A percentile compares a stretch with the other conserved stretches of the same genome.
Conservation (phyloP, 2,888 invertebrate species). For the Drosophila sordidula region DNA sequence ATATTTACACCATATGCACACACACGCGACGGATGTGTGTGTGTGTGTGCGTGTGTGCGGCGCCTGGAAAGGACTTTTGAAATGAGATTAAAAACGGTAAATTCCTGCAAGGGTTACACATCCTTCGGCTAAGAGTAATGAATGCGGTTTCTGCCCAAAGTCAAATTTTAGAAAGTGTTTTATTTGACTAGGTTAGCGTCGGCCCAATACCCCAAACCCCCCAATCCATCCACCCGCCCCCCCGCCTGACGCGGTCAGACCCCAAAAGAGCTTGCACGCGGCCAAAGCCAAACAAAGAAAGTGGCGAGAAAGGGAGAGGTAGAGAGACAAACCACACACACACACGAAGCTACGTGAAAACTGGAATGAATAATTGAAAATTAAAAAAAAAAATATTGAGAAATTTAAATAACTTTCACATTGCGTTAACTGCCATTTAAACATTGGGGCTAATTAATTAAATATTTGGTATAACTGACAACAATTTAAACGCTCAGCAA, state of each 20-base stretch:
- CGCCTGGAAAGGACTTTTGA: conserved; percentile 70
- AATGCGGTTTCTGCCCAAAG: conserved; percentile 82
- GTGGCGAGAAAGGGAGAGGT: not conserved
- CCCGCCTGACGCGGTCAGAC: conserved; percentile 14
- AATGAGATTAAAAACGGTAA: conserved; percentile 81
- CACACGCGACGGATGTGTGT: conserved; percentile 19
- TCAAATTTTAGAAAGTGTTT: conserved; percentile 81
- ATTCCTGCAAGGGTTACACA: conserved; percentile 77
- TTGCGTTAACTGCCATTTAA: not conserved
- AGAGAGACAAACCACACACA: too few species aligned
- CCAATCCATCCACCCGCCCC: not conserved
- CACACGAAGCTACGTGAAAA: too few species aligned
- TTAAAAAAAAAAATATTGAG: not conserved
- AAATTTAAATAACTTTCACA: not conserved
- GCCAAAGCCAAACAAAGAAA: conserved; percentile 31
- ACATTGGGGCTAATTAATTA: too few species aligned
- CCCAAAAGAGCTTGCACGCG: conserved; percentile 29
- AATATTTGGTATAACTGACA: too few species aligned
- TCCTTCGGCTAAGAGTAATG: conserved; percentile 82
- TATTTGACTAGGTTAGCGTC: conserved; percentile 76
- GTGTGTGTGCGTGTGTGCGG: conserved; percentile 36
- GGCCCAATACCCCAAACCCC: conserved; percentile 3
- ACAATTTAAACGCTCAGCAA: too few species aligned
- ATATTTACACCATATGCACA: conserved; percentile 74
- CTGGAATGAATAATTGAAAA: not conserved